Evolutionary conservation across 92 coral and sea anemone species (phyloP).

Genomic region (Nematostella vectensis): DNA sequence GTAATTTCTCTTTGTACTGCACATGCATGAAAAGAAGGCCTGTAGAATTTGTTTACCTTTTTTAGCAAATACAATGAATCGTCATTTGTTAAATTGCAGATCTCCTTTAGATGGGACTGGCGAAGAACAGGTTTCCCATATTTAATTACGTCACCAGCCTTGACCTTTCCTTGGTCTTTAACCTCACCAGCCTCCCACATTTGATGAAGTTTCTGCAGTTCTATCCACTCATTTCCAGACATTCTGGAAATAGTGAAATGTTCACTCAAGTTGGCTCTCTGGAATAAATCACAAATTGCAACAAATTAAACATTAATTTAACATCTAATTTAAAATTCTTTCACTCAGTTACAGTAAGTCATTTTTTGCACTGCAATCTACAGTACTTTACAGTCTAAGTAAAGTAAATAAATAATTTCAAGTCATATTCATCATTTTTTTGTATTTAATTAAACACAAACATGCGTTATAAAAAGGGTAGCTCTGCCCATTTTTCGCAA

Average conservation of each 20-base stretch:
- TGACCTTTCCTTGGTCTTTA: constrained; percentile 23
- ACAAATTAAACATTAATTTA: not conserved
- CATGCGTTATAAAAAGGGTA: too few species aligned
- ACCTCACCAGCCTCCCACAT: constrained; percentile 15
- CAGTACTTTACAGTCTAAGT: too few species aligned
- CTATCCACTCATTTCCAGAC: constrained; percentile 27
- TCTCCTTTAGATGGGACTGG: constrained; percentile 30
- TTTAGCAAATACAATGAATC: constrained; percentile 20
- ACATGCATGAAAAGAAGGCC: too few species aligned
- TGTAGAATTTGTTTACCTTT: constrained; percentile 27
- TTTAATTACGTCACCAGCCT: constrained; percentile 19
- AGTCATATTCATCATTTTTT: not conserved
- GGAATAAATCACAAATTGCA: not conserved
- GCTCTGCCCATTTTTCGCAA: too few species aligned
- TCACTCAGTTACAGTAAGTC: too few species aligned
- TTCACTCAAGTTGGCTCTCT: constrained; percentile 32
- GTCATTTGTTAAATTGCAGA: constrained; percentile 11
- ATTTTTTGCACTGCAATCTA: too few species aligned
- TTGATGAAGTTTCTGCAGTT: constrained; percentile 4
- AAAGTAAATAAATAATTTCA: too few species aligned
- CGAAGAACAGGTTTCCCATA: constrained; percentile 36
- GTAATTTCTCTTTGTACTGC: not conserved
- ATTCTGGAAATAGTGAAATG: constrained; percentile 28
- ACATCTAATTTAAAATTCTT: too few species aligned
- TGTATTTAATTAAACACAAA: not conserved